Conservation (phyloP, 2,888 invertebrate genomes). For the Spisula solida region DNA sequence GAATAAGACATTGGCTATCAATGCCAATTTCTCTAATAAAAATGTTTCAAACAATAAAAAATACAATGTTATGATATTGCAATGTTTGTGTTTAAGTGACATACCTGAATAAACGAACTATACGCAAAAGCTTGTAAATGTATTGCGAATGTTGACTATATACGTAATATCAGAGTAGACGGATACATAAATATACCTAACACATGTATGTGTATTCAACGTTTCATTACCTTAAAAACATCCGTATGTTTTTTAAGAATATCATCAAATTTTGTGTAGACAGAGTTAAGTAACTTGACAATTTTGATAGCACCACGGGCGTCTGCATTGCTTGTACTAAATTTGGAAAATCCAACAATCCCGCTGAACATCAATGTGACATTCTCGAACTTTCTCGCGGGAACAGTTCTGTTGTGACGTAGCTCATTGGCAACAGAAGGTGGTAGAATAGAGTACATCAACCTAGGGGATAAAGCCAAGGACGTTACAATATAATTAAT, state of each 20-base stretch:
- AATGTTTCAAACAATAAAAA: too few species aligned
- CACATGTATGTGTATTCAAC: too few species aligned
- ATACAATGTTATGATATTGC: too few species aligned
- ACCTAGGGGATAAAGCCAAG: slow-evolving; percentile 89
- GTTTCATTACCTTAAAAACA: slow-evolving; percentile 92
- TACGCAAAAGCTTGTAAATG: too few species aligned
- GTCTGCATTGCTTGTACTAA: slow-evolving; percentile 96
- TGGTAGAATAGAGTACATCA: slow-evolving; percentile 97
- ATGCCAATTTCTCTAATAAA: too few species aligned
- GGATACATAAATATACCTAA: too few species aligned
- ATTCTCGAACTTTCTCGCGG: slow-evolving; percentile 95
- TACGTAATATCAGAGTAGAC: too few species aligned
- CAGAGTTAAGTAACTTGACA: slow-evolving; percentile 96
- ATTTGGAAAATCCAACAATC: slow-evolving; percentile 95
- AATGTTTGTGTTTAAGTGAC: too few species aligned
- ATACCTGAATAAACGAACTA: too few species aligned
- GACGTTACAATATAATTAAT: neutral
- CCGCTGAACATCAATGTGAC: slow-evolving; percentile 98
- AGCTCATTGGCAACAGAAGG: slow-evolving; percentile 98
- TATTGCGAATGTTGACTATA: too few species aligned
- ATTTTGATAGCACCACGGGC: slow-evolving; percentile 96
- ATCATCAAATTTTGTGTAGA: slow-evolving; percentile 97
- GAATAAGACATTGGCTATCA: too few species aligned
- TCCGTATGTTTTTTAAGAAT: slow-evolving; percentile 97
- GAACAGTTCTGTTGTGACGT: slow-evolving; percentile 96